Evolutionary conservation across 1,140 invertebrate genomes (phyloP), one percentile per base, ranked within the genome.

Genomic region (Drosophila lacteicornis): DNA sequence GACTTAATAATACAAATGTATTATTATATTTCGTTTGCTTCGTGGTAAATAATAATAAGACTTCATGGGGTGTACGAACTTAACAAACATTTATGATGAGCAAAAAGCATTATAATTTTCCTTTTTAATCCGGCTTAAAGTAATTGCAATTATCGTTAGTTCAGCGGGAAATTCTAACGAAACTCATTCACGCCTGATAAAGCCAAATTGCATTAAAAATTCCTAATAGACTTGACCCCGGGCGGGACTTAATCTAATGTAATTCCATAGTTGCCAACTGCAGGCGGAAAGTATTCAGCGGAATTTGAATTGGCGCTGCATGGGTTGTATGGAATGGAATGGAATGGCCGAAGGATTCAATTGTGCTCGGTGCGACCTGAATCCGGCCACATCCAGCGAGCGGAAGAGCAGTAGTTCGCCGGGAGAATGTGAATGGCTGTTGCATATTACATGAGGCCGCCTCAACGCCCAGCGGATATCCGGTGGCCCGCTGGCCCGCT

Each of bases 171-270:
- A 33, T 40, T n/a, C 43, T 11, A 43, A 25, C 13, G 7, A 43
- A 22, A 22, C 33, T 38, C n/a, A 33, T 30, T 50, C 22, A 9
- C 53, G 12, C 19, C 42, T 45, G 51, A 67, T 55, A 80, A 53
- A n/a, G 36, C 50, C 22, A 75, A 88, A 87, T 86, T 86, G 57
- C 83, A 86, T 86, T 80, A 62, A 68, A 86, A 88, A 86, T 88
- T 86, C 82, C n/a, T 50, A 66, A 60, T 63, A 74, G 40, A 19
- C 40, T 46, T 30, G 12, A 53, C 33, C 12, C 42, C 30, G 27
- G 70, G 62, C 19, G 75, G 63, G 67, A 33, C 22, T 27, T 58
- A 75, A 67, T 67, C 40, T 79, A 82, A 86, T 86, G 77, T 49
- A 70, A 82, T 78, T 82, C 67, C 43, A 82, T 71, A 74, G 57